phyloP scores from a whole-genome alignment of 2,113 vertebrate genomes.

The Hypanus sabinus region DNA sequence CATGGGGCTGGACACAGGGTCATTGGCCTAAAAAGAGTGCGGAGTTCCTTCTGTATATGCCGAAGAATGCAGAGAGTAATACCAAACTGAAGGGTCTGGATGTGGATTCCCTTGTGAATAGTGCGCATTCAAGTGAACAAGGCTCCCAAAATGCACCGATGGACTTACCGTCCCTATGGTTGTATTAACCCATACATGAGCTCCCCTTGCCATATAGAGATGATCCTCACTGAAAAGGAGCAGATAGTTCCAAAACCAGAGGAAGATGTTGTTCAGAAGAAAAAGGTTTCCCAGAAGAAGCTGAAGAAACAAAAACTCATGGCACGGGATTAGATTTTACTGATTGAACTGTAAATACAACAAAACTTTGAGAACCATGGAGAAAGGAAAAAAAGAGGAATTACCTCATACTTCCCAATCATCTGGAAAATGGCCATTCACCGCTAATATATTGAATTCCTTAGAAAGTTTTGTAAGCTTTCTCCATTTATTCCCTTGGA shows the following conservation, averaged over 20 bases:
- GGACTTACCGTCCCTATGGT: slow-evolving; percentile 88
- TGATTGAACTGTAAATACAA: slow-evolving; percentile 50
- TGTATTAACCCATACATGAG: slow-evolving; percentile 98
- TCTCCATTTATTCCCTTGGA: too few relatives aligned
- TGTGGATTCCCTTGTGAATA: slow-evolving; percentile 92
- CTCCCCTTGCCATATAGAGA: slow-evolving; percentile 95
- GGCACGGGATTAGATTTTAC: slow-evolving; percentile 73
- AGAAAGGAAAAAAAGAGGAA: too few relatives aligned
- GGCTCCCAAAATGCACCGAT: slow-evolving; percentile 89
- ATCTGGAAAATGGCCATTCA: too few relatives aligned
- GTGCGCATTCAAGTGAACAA: slow-evolving; percentile 99
- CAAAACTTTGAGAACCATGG: slow-evolving; percentile 6
- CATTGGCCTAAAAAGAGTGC: slow-evolving; percentile 98
- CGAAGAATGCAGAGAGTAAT: slow-evolving; percentile 95
- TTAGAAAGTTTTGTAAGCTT: too few relatives aligned
- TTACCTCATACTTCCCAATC: too few relatives aligned
- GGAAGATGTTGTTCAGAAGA: slow-evolving; percentile 94
- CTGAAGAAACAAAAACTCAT: slow-evolving; percentile 97
- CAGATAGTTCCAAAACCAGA: slow-evolving; percentile 96
- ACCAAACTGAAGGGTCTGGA: slow-evolving; percentile 97
- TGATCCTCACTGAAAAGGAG: slow-evolving; percentile 97
- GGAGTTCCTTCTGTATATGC: slow-evolving; percentile 93
- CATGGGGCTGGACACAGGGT: slow-evolving; percentile 92
- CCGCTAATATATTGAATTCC: too few relatives aligned
- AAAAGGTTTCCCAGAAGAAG: slow-evolving; percentile 99